Evolutionary conservation across 2,888 invertebrate species (phyloP), one percentile per base, ranked within the genome.

Genomic region (Trichogramma dendrolimi): DNA sequence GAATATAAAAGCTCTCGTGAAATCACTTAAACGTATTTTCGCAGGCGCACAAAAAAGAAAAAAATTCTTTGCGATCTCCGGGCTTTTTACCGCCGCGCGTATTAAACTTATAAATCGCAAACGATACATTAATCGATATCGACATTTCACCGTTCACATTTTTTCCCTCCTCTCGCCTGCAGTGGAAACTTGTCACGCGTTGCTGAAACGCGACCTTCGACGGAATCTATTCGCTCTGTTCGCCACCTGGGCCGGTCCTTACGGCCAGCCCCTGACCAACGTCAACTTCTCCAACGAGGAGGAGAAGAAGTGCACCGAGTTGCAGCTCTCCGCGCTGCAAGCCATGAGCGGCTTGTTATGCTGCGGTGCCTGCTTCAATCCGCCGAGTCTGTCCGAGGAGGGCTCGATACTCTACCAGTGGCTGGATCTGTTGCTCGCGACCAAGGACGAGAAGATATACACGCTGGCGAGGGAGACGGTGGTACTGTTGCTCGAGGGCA

Each of bases 261-360:
- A 94, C 73, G 90, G 91, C 0, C 84, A 87, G 68, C 87, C 89
- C 43, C 81, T 90, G 6, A 75, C 78, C 4, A 80, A 69, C 63
- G 70, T 69, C 43, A 70, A 72, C 1, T 6, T 62, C 6, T 71
- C 71, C n/a, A 64, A 71, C 11, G 72, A 75, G 46, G 72, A 75
- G 48, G 78, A 75, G 55, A 76, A 74, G 57, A 78, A 68, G 43
- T 77, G 76, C 61, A 78, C 80, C 0, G 84, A 84, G 67, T 71
- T 83, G 48, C 82, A 83, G 60, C 78, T 82, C 47, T 81, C 81
- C 5, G 81, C 83, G 2, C 73, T 83, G 58, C 84, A 95, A 83
- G 97, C 98, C 2, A 96, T 98, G 93, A 94, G 96, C 65, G 92
- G 96, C 7, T 83, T 99, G 40, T 84, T 98, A 2, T 96, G 96